phyloP scores from a whole-genome alignment of 2,113 vertebrate genomes.

The Hiodon alosoides region DNA sequence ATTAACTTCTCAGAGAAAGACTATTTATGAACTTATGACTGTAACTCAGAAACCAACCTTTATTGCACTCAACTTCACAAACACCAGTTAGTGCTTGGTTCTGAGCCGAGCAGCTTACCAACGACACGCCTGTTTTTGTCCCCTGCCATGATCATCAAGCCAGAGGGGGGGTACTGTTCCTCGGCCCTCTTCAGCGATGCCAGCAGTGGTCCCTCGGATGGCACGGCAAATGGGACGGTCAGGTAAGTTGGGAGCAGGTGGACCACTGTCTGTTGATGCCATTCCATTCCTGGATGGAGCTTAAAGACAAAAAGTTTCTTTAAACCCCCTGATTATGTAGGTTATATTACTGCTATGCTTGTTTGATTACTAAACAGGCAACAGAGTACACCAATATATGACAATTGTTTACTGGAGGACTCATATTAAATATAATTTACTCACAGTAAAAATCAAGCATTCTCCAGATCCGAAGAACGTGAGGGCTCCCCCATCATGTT shows the following conservation, averaged over 20 bases:
- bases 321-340: background rate
- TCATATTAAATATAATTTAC: slow-evolving; percentile 23
- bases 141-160: slow-evolving; percentile 72
- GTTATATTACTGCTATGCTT: too few relatives aligned
- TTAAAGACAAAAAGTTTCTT: slow-evolving; percentile 40
- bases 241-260: slow-evolving; percentile 62
- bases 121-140: slow-evolving; percentile 61
- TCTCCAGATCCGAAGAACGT: slow-evolving; percentile 77
- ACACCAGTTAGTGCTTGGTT: too few relatives aligned
- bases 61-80: too few relatives aligned
- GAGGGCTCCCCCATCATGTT: slow-evolving; percentile 38
- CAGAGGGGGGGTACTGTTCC: slow-evolving; percentile 57
- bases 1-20: background rate
- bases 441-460: slow-evolving; percentile 79
- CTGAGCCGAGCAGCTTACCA: slow-evolving; percentile 48
- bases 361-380: too few relatives aligned
- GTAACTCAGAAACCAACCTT: too few relatives aligned
- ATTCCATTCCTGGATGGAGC: slow-evolving; percentile 71
- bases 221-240: slow-evolving; percentile 49
- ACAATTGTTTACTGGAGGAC: too few relatives aligned
- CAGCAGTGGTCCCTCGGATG: slow-evolving; percentile 40
- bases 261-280: slow-evolving; percentile 71
- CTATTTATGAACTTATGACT: too few relatives aligned
- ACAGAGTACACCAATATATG: too few relatives aligned
- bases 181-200: slow-evolving; percentile 63